Conservation (phyloP, 2,888 invertebrate genomes). For the Hoplodrina blanda region DNA sequence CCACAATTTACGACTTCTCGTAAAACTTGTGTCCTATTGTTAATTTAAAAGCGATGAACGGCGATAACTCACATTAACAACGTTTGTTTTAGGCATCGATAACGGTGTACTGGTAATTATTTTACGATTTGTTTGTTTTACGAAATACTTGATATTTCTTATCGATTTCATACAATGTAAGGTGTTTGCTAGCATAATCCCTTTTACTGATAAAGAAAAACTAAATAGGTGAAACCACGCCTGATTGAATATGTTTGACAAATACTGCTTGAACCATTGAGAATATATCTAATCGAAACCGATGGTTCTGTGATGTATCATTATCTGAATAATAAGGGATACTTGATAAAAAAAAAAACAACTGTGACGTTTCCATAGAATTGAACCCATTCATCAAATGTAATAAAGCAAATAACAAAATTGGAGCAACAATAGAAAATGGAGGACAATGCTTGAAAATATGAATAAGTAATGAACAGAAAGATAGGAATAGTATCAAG, state of each 20-base stretch:
- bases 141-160: slow-evolving; percentile 53
- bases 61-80: slow-evolving; percentile 76
- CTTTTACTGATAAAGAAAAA: slow-evolving; percentile 39
- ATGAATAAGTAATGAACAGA: slow-evolving; percentile 54
- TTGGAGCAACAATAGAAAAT: slow-evolving; percentile 49
- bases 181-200: slow-evolving; percentile 33
- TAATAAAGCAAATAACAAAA: slow-evolving; percentile 44
- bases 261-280: slow-evolving; percentile 1
- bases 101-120: slow-evolving; percentile 65
- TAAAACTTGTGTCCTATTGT: slow-evolving; percentile 82
- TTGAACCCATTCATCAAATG: slow-evolving; percentile 33
- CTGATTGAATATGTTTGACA: not conserved
- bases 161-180: slow-evolving; percentile 55
- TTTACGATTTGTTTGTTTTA: slow-evolving; percentile 61
- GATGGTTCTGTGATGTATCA: not conserved
- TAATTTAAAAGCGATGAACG: slow-evolving; percentile 82
- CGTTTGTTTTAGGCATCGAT: slow-evolving; percentile 71
- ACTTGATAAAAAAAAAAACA: slow-evolving; percentile 6
- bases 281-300: not conserved
- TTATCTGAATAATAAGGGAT: slow-evolving; percentile 21
- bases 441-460: slow-evolving; percentile 48
- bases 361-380: slow-evolving; percentile 27
- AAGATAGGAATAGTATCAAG: slow-evolving; percentile 46
- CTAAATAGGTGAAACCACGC: slow-evolving; percentile 23
- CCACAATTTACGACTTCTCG: slow-evolving; percentile 83